Conservation (phyloP, 2,113 vertebrate species). For the Heptranchias perlo region DNA sequence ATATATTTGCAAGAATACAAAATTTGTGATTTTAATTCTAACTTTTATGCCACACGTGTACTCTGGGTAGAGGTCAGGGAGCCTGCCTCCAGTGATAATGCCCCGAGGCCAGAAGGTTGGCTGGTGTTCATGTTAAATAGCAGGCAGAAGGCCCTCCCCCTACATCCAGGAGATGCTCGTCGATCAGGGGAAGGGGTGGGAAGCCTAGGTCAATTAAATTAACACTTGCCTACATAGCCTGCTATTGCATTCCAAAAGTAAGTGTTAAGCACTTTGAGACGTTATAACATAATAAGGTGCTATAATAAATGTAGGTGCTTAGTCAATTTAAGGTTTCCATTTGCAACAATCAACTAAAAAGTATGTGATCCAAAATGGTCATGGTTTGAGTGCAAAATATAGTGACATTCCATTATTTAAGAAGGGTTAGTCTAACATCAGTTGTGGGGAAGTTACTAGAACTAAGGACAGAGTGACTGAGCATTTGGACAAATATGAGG, state of each 20-base stretch:
- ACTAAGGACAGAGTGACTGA: too few species aligned
- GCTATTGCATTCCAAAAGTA: not conserved
- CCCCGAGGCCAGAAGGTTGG: not conserved
- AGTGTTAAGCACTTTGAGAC: not conserved
- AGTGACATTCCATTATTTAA: too few species aligned
- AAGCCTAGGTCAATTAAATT: not conserved
- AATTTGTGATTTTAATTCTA: not conserved
- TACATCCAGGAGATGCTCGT: not conserved
- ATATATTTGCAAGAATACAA: not conserved
- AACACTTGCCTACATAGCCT: not conserved
- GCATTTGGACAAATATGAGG: too few species aligned
- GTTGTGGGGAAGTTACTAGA: too few species aligned
- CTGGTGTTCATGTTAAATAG: too few species aligned
- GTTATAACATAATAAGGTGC: not conserved
- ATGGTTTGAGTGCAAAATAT: not conserved
- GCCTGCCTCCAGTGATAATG: not conserved
- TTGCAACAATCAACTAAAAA: not conserved
- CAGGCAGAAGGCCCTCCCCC: not conserved
- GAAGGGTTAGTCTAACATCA: too few species aligned
- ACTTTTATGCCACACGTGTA: not conserved
- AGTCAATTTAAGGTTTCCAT: not conserved
- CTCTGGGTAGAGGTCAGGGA: too few species aligned
- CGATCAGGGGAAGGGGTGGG: not conserved
- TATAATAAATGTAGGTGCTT: not conserved
- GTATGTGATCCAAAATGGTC: not conserved